Base-by-base conservation (phyloP, 2,797 vertebrate genomes). In the Streptopelia turtur region DNA sequence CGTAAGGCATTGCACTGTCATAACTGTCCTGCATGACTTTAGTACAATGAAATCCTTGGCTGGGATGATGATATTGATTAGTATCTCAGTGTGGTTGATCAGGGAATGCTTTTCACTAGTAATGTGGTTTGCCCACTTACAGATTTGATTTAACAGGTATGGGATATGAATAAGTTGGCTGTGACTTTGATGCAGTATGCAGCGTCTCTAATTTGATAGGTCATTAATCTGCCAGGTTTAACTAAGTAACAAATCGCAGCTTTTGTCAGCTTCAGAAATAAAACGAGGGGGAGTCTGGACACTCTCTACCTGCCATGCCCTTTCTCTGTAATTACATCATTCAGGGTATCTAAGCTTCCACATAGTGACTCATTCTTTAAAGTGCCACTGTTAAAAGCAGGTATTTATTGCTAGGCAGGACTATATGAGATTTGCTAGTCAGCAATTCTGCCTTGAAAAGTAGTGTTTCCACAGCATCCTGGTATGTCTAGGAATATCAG, bases 181-280 rank as follows among this genome's bases (percentile, higher is more conserved):
- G 61, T 93, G 94, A 94, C 92, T 96, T 92, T 93, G 94, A 95
- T 95, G 83, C 60, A 89, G 87, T 77, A 56, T 74, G 47, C 23
- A 89, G 47, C 37, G 85, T 55, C 78, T 81, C 52, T 87, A 31
- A 84, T 93, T 83, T 92, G 84, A 87, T 70, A 91, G 63, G 80
- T 78, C 87, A 93, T 96, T 90, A 95, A 95, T 96, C 90, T 93
- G 37, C 81, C 59, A 49, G 55, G 25, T 83, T 91, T 92, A 82
- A 93, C 84, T 75, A 88, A 91, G 49, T 92, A 85, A 83, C 23
- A 83, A 87, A 83, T n/a, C 79, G 55, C 59, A 74, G 23, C 23
- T 77, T 93, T 91, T 9, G 1, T 92, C 65, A 63, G 33, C 47
- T 85, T 39, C 60, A 49, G 60, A 84, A 89, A 84, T 49, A 79